Percentiles rank a stretch among this genome's conserved stretches.
These are phyloP conservation scores for Blera fallax DNA, from an alignment of 2,888 invertebrate genomes.

Conservation along the genomic window DNA sequence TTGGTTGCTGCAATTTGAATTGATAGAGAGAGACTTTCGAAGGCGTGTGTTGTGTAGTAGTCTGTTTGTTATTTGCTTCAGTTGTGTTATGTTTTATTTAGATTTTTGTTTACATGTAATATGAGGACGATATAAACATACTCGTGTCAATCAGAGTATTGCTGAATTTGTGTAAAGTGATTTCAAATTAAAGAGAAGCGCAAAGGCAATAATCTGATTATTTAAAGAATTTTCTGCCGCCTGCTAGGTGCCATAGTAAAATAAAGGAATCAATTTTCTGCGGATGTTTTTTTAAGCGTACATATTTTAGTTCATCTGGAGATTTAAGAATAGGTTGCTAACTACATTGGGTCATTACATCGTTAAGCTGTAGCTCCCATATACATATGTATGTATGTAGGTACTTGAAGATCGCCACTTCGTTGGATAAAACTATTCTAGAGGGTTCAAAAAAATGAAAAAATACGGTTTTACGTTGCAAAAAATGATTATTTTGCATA, in stretches of 20 bases:
- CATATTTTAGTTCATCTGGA: too few relatives aligned
- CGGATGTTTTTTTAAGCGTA: too few relatives aligned
- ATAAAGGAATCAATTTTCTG: background rate
- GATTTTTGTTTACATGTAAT: background rate
- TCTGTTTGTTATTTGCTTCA: background rate
- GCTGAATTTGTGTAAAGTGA: background rate
- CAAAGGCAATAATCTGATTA: background rate
- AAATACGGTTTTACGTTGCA: too few relatives aligned
- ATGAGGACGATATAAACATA: background rate
- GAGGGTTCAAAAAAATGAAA: too few relatives aligned
- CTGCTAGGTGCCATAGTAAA: background rate
- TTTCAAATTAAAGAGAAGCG: background rate
- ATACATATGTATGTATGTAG: too few relatives aligned
- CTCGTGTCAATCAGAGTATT: background rate
- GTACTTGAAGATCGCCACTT: too few relatives aligned
- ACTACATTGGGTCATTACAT: too few relatives aligned
- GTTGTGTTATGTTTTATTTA: background rate
- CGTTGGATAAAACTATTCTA: too few relatives aligned
- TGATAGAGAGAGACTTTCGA: background rate
- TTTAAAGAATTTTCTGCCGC: background rate
- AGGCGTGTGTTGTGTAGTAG: background rate
- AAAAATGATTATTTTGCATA: too few relatives aligned
- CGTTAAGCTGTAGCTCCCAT: too few relatives aligned
- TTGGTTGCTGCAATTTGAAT: background rate
- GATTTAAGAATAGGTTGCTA: too few relatives aligned